These are phyloP conservation scores for Palythoa caribaeorum DNA, from an alignment of 92 coral and sea anemone genomes.

Conservation along the genomic window DNA sequence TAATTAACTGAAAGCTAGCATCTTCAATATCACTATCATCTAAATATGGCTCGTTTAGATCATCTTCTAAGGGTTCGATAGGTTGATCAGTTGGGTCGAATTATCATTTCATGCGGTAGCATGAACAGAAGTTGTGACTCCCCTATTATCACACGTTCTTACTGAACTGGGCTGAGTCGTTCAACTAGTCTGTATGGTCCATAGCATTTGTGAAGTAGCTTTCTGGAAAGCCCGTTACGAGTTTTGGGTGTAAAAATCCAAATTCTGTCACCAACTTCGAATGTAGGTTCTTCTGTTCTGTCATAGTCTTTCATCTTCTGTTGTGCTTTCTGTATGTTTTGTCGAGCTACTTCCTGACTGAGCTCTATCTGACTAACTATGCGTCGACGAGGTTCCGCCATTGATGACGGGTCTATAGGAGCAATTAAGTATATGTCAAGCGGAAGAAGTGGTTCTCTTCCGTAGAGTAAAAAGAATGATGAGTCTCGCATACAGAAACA, in stretches of 20 bases:
- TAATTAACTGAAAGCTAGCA: not conserved
- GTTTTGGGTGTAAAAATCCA: slow-evolving; percentile 58
- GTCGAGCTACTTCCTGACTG: slow-evolving; percentile 42
- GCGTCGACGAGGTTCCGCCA: slow-evolving; percentile 37
- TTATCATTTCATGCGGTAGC: slow-evolving; percentile 31
- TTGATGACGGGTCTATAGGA: slow-evolving; percentile 52
- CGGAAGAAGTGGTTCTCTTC: slow-evolving; percentile 63
- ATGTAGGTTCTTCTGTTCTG: slow-evolving; percentile 43
- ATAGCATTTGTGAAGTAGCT: slow-evolving; percentile 60
- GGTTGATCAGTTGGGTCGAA: slow-evolving; percentile 36
- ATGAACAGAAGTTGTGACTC: slow-evolving; percentile 6
- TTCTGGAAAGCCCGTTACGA: slow-evolving; percentile 55
- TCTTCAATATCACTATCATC: slow-evolving; percentile 12
- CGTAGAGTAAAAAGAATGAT: slow-evolving; percentile 66
- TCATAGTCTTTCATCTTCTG: slow-evolving; percentile 66
- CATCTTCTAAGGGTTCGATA: slow-evolving; percentile 22
- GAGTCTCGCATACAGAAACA: slow-evolving; percentile 53
- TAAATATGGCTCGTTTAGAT: slow-evolving; percentile 2
- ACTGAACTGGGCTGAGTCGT: slow-evolving; percentile 49
- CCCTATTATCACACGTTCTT: slow-evolving; percentile 46
- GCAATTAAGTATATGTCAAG: slow-evolving; percentile 54
- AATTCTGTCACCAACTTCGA: slow-evolving; percentile 54
- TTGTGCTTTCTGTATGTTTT: slow-evolving; percentile 57
- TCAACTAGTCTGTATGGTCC: slow-evolving; percentile 56
- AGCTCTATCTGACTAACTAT: slow-evolving; percentile 50